phyloP scores from a whole-genome alignment of 2,888 invertebrate genomes.

The Melieria crassipennis region DNA sequence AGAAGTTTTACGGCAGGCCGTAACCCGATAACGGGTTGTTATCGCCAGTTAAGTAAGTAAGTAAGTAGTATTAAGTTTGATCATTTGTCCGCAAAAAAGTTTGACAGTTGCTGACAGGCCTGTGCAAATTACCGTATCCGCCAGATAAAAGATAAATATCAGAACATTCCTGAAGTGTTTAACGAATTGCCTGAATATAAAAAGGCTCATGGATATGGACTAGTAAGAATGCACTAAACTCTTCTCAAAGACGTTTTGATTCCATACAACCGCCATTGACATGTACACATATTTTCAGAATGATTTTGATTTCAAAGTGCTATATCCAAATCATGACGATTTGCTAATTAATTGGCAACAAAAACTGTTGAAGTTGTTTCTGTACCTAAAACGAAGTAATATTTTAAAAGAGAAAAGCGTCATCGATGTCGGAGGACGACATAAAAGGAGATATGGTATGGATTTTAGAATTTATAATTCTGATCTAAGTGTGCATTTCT shows the following conservation, averaged over 20 bases:
- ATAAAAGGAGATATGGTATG: background rate
- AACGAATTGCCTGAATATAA: slow-evolving; percentile 29
- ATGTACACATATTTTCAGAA: slow-evolving; percentile 10
- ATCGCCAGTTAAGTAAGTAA: no score
- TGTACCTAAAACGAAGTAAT: slow-evolving; percentile 11
- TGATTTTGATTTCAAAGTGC: slow-evolving; percentile 9
- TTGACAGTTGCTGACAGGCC: slow-evolving; percentile 32
- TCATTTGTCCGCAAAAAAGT: slow-evolving; percentile 34
- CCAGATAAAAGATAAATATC: slow-evolving; percentile 10
- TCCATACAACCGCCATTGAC: no score
- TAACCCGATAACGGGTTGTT: no score
- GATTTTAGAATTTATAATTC: background rate
- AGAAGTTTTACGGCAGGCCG: no score
- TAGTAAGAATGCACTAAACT: slow-evolving; percentile 6
- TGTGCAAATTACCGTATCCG: slow-evolving; percentile 21
- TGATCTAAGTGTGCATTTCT: background rate
- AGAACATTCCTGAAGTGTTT: slow-evolving; percentile 15
- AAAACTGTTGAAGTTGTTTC: background rate
- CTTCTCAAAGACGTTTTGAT: background rate
- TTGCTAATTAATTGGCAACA: slow-evolving; percentile 7
- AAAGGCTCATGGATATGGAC: slow-evolving; percentile 25
- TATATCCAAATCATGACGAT: slow-evolving; percentile 4
- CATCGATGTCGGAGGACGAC: background rate
- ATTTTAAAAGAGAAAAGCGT: background rate
- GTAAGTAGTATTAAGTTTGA: slow-evolving; percentile 31